These are phyloP conservation scores for Dendrolimus punctatus DNA, from an alignment of 1,140 invertebrate species.

Conservation along the genomic window DNA sequence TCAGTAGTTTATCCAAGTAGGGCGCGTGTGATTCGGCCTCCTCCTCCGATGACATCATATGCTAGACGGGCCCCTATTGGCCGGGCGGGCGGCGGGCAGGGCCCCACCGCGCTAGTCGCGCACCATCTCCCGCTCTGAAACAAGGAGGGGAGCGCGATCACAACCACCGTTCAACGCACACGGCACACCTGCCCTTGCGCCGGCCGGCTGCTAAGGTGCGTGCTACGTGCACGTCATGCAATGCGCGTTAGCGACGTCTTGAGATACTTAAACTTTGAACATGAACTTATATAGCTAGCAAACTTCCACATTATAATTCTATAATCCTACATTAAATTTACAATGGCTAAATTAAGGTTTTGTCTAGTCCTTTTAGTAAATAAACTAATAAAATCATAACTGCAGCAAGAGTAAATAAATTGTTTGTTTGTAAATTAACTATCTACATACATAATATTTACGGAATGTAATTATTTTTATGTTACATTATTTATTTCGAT, in stretches of 20 bases:
- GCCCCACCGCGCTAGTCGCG: constrained; percentile 66
- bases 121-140: constrained; percentile 65
- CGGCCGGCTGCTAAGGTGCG: constrained; percentile 20
- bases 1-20: constrained; percentile 91
- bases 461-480: too few species aligned
- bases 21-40: constrained; percentile 91
- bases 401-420: too few species aligned
- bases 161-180: constrained; percentile 7
- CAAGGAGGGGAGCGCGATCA: constrained; percentile 46
- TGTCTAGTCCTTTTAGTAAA: too few species aligned
- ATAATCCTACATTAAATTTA: too few species aligned
- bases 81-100: constrained; percentile 68
- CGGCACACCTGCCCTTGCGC: constrained; percentile 55
- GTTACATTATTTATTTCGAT: too few species aligned
- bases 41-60: constrained; percentile 97
- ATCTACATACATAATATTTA: too few species aligned
- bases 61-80: constrained; percentile 79
- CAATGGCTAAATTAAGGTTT: too few species aligned
- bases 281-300: constrained; percentile 10
- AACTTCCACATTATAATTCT: constrained; percentile 8
- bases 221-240: constrained; percentile 22
- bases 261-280: too few species aligned
- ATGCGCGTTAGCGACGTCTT: constrained; percentile 11
- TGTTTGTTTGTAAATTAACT: too few species aligned
- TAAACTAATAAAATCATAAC: too few species aligned